Evolutionary conservation across 2,113 vertebrate species (phyloP), one percentile per base, ranked within the genome.

Genomic region (Aramus guarauna): DNA sequence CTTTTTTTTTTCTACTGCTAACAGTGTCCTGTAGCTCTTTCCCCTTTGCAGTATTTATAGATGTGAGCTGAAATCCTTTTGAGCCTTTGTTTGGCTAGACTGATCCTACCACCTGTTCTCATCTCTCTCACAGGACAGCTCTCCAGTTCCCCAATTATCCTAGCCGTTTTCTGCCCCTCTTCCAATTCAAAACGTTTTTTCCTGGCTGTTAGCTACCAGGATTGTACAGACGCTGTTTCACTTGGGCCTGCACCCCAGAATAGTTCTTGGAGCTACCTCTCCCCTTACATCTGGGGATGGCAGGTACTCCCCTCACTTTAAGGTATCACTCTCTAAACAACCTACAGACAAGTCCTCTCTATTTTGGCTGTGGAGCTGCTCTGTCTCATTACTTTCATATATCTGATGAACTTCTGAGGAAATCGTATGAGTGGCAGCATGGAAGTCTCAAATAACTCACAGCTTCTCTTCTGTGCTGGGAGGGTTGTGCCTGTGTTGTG

Each of bases 41-140:
- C 68, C 73, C 85, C 20, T 5, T 50, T 85, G 77, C 58, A 64
- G 34, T 96, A 97, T 94, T 96, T 95, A 95, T 96, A 96, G 93
- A 85, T 2, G 10, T 7, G 56, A 95, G 60, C 77, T 72, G 73
- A 97, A 97, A 96, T 94, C 96, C 84, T 59, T 84, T 72, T 92
- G 86, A 95, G 91, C 95, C 87, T 96, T 97, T 97, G 95, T 97
- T 97, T 97, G 89, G 89, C 69, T 96, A 97, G 80, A 52, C 68
- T 87, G 95, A 96, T 94, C 91, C 84, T 34, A 92, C 87, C 96
- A 96, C 94, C 94, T 97, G 96, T 81, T 95, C 84, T 89, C 76
- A 45, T 96, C 64, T 91, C 89, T 92, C 89, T 87, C 69, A 48
- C 3, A 71, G 80, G 80, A 78, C 66, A 72, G 34, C 30, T 95